These are phyloP conservation scores for chimpanzee (Pan troglodytes) DNA, from an alignment of 2,113 vertebrate species.

Conservation along the genomic window NHGRI_mPanTro3-v2.1_pri NC_072404.2:23270501-23271000, in stretches of 20 bases:
- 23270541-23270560: too few species aligned
- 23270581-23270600: not conserved
- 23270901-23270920: too few species aligned
- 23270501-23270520: not conserved
- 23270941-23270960: too few species aligned
- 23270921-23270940: too few species aligned
- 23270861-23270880: constrained; percentile 5
- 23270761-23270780: not conserved
- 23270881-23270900: not conserved
- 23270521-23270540: not conserved
- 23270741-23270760: not conserved
- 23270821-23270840: not conserved
- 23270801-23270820: not conserved
- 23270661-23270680: accelerated
- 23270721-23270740: not conserved
- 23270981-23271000: too few species aligned
- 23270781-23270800: not conserved
- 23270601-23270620: not conserved
- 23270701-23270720: not conserved
- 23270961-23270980: too few species aligned
- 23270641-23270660: too few species aligned
- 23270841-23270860: not conserved
- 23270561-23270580: not conserved
- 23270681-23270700: not conserved
- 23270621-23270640: not conserved